Evolutionary conservation across 92 coral and sea anemone species (phyloP).

Genomic region (Pocillopora meandrina): DNA sequence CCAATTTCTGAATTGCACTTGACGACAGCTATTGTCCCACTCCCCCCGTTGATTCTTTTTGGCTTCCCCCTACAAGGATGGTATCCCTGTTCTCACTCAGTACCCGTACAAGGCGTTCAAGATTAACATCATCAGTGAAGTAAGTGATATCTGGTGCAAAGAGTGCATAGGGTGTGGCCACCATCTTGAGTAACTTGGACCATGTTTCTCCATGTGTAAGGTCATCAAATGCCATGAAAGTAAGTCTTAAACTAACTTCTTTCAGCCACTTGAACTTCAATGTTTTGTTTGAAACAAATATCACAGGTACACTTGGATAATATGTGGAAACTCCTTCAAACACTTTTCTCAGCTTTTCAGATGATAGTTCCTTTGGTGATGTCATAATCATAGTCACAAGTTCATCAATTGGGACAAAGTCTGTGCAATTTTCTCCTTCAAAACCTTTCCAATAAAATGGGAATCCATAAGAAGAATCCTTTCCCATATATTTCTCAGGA

Average conservation of each 20-base stretch:
- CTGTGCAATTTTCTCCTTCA: constrained; percentile 69
- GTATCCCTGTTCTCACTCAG: constrained; percentile 67
- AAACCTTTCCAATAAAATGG: constrained; percentile 93
- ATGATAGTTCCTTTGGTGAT: constrained; percentile 41
- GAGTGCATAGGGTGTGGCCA: constrained; percentile 55
- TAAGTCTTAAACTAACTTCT: not conserved
- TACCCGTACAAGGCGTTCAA: constrained; percentile 54
- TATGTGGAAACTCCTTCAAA: not conserved
- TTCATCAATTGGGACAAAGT: constrained; percentile 58
- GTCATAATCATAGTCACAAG: constrained; percentile 71
- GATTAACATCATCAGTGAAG: too few species aligned
- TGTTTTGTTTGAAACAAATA: not conserved
- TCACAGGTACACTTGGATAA: not conserved
- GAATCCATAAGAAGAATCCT: constrained; percentile 77
- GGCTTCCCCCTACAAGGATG: constrained; percentile 79
- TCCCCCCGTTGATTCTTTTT: constrained; percentile 76
- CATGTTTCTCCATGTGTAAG: constrained; percentile 43
- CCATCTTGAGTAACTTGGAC: constrained; percentile 40
- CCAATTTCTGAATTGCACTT: constrained; percentile 79
- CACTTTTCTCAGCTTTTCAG: constrained; percentile 35
- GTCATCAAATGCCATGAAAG: not conserved
- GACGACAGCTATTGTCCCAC: constrained; percentile 93
- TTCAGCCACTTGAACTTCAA: not conserved
- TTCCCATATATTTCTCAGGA: constrained; percentile 85
- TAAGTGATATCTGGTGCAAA: constrained; percentile 45